These are phyloP conservation scores for Trididemnum clinides DNA, from an alignment of 23 tunicate species.

Conservation along the genomic window DNA sequence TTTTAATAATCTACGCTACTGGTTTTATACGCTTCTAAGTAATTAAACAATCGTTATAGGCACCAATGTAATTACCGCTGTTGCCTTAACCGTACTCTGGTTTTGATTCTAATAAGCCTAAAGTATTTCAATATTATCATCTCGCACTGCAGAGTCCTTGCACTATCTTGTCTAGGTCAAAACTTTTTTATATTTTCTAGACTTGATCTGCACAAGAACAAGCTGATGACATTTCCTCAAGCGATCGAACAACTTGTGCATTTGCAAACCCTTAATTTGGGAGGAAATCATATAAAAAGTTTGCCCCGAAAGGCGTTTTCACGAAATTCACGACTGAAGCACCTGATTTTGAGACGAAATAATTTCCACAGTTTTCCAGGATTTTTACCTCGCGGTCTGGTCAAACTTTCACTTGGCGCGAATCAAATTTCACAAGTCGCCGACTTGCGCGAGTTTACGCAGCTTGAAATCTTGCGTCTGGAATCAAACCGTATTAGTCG, in stretches of 20 bases:
- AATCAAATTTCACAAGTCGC: slow-evolving; percentile 12
- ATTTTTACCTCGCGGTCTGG: slow-evolving; percentile 36
- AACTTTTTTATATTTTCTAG: too few species aligned
- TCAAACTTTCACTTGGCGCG: slow-evolving; percentile 41
- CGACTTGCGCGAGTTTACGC: slow-evolving; percentile 30
- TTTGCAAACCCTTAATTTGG: slow-evolving; percentile 55
- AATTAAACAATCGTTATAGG: too few species aligned
- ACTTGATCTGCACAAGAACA: slow-evolving; percentile 63
- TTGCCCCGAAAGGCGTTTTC: slow-evolving; percentile 32
- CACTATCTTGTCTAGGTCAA: too few species aligned
- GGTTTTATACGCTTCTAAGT: too few species aligned
- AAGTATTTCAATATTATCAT: too few species aligned
- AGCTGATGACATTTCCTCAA: slow-evolving; percentile 27
- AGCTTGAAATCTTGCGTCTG: slow-evolving; percentile 27
- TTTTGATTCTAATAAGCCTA: too few species aligned
- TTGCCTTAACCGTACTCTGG: too few species aligned
- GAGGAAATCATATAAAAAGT: slow-evolving; percentile 51
- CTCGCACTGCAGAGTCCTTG: too few species aligned
- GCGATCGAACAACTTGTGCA: slow-evolving; percentile 33
- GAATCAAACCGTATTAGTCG: slow-evolving; percentile 35
- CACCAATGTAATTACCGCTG: too few species aligned
- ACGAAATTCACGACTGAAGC: slow-evolving; percentile 30
- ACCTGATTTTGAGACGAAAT: slow-evolving; percentile 58
- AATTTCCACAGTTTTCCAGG: slow-evolving; percentile 30
- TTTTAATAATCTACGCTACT: too few species aligned